These are phyloP conservation scores for Adelognathus sp. DNA, from an alignment of 2,888 invertebrate genomes.

Conservation along the genomic window DNA sequence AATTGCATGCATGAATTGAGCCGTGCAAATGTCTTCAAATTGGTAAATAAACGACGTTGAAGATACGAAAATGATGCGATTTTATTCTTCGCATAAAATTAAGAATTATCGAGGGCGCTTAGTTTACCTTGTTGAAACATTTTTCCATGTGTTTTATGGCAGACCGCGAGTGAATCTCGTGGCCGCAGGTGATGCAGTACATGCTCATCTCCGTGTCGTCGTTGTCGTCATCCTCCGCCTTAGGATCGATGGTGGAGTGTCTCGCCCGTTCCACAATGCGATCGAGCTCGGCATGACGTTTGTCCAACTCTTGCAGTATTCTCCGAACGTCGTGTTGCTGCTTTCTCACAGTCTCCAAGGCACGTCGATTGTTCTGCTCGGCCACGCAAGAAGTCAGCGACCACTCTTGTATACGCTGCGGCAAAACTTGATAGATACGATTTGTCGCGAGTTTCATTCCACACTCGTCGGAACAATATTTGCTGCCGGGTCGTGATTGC, in stretches of 20 bases:
- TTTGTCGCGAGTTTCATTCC: slow-evolving; percentile 94
- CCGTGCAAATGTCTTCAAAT: too few relatives aligned
- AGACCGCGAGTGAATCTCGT: slow-evolving; percentile 95
- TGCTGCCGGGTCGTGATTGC: slow-evolving; percentile 90
- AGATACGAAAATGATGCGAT: too few relatives aligned
- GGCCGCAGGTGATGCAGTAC: slow-evolving; percentile 98
- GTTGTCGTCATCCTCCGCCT: slow-evolving; percentile 84
- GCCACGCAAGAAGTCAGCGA: slow-evolving; percentile 92
- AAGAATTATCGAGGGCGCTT: neutral
- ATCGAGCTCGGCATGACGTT: slow-evolving; percentile 90
- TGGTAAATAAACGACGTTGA: too few relatives aligned
- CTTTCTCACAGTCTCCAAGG: slow-evolving; percentile 88
- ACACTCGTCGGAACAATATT: slow-evolving; percentile 97
- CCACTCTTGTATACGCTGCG: slow-evolving; percentile 97
- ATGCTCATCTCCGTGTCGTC: slow-evolving; percentile 90
- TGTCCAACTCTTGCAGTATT: slow-evolving; percentile 90
- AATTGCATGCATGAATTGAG: too few relatives aligned
- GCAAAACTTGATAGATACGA: slow-evolving; percentile 92
- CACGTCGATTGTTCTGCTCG: slow-evolving; percentile 90
- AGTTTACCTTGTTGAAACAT: slow-evolving; percentile 93
- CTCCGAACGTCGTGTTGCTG: slow-evolving; percentile 91
- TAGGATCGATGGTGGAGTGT: slow-evolving; percentile 86
- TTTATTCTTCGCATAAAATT: too few relatives aligned
- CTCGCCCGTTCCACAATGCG: slow-evolving; percentile 90
- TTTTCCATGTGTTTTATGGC: slow-evolving; percentile 99